Evolutionary conservation across 2,888 invertebrate species (phyloP).

Genomic region (Lepidocyrtoides sp.): DNA sequence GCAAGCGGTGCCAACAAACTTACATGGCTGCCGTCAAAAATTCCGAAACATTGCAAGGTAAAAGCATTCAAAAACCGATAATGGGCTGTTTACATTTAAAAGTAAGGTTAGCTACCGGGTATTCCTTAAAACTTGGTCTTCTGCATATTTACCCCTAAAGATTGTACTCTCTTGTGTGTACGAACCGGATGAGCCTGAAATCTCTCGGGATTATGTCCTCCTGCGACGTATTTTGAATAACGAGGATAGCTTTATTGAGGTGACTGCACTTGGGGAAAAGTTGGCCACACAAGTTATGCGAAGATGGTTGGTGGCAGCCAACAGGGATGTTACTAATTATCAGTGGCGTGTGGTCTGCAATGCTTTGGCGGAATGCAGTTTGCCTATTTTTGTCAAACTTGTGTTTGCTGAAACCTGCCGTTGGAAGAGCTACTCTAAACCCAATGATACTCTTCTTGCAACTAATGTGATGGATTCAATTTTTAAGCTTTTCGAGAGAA

Average conservation of each 20-base stretch:
- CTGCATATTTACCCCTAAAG: constrained; percentile 86
- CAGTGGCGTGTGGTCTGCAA: constrained; percentile 98
- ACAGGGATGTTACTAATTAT: constrained; percentile 95
- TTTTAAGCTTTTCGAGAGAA: constrained; percentile 98
- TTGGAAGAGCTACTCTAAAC: constrained; percentile 98
- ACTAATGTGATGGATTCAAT: constrained; percentile 99
- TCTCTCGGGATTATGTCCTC: constrained; percentile 95
- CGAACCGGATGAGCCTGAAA: constrained; percentile 94
- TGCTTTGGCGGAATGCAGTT: constrained; percentile 96
- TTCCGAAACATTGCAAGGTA: constrained; percentile 96
- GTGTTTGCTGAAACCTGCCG: constrained; percentile 97
- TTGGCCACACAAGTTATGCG: constrained; percentile 96
- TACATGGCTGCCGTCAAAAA: constrained; percentile 97
- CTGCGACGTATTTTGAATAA: constrained; percentile 95
- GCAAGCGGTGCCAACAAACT: constrained; percentile 98
- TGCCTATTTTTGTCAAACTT: constrained; percentile 98
- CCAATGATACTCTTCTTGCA: constrained; percentile 96
- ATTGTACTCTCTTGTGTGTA: constrained; percentile 97
- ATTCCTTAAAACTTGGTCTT: too few relatives aligned
- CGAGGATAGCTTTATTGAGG: constrained; percentile 96
- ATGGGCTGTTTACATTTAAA: too few relatives aligned
- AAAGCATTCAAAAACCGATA: too few relatives aligned
- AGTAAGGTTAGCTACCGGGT: too few relatives aligned
- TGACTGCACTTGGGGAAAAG: constrained; percentile 96
- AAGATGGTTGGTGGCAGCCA: constrained; percentile 96